Base-by-base conservation (phyloP, 92 coral and sea anemone genomes). In the Siderastrea radians region DNA sequence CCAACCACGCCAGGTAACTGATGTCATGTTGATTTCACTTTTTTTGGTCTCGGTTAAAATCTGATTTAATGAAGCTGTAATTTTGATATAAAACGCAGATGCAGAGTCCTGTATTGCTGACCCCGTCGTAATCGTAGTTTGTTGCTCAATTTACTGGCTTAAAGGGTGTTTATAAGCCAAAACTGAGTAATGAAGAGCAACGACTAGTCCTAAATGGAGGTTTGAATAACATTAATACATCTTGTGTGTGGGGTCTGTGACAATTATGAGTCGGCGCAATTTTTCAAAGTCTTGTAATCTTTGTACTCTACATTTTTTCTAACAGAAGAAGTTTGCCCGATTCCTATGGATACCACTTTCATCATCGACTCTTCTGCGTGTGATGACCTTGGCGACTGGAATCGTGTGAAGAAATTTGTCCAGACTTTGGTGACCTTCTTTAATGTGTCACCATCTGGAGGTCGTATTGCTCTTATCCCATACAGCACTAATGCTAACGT, bases 301-400 rank as follows among this genome's bases (percentile, higher is more conserved):
- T 65, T 17, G 46, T 6, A 19, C 5, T 17, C 47, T 17, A 7
- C 3, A n/a, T 66, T 66, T 7, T 5, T 26, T 17, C 6, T 26
- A 13, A 17, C 47, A 65, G 70, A 26, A 17, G 44, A 16, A 65
- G 17, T 65, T 3, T 65, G 70, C 46, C 70, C 70, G 7, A 65
- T 65, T 45, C 70, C 70, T 65, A 65, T 65, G 70, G 70, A 65
- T 26, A 65, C 70, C 9, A 65, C 70, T 26, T 65, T 65, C 70
- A 45, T 65, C 17, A 65, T 65, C 44, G 70, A 65, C 38, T 26
- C 38, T 26, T 26, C 38, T 26, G 38, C 38, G 38, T 26, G 38
- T 26, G 38, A 26, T 26, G n/a, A 12, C 65, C 6, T 60, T 6
- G 15, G 65, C 19, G 15, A 60, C 17, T 60, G 65, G 65, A 60